Evolutionary conservation across 2,888 invertebrate species (phyloP).

Genomic region (Theretra japonica): DNA sequence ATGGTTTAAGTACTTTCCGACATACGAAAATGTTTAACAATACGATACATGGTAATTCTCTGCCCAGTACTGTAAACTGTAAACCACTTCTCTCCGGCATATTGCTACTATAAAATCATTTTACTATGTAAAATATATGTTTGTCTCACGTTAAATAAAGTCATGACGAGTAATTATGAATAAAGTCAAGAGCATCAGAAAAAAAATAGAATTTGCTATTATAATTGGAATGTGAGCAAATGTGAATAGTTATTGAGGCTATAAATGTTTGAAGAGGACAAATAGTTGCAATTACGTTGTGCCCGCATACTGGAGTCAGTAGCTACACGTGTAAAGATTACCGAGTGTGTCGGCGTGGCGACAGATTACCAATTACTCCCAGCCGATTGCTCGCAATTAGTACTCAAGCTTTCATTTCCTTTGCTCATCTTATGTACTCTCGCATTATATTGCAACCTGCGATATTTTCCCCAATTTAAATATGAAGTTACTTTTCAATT

Average conservation of each 20-base stretch:
- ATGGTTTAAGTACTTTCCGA: no score
- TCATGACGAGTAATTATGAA: no score
- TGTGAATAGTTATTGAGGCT: neutral
- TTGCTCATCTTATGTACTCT: conserved; percentile 47
- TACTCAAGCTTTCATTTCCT: conserved; percentile 70
- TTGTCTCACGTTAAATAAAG: no score
- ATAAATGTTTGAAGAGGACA: neutral
- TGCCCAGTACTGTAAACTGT: no score
- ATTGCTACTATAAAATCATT: no score
- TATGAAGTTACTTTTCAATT: conserved; percentile 17
- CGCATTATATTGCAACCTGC: conserved; percentile 11
- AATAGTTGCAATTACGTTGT: neutral
- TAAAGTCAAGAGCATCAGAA: no score
- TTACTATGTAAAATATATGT: no score
- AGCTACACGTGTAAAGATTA: conserved; percentile 49
- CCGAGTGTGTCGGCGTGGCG: conserved; percentile 52
- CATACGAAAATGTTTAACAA: no score
- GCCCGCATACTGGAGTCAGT: neutral
- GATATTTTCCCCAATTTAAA: conserved; percentile 50
- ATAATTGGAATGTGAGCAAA: no score
- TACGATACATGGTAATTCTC: no score
- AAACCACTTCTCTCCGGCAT: no score
- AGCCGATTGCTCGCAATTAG: conserved; percentile 70
- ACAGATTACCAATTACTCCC: conserved; percentile 72
- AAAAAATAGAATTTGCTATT: no score